Percentiles rank a stretch among this genome's conserved stretches.
phyloP scores from a whole-genome alignment of 1,140 invertebrate genomes.

The Arion vulgaris region DNA sequence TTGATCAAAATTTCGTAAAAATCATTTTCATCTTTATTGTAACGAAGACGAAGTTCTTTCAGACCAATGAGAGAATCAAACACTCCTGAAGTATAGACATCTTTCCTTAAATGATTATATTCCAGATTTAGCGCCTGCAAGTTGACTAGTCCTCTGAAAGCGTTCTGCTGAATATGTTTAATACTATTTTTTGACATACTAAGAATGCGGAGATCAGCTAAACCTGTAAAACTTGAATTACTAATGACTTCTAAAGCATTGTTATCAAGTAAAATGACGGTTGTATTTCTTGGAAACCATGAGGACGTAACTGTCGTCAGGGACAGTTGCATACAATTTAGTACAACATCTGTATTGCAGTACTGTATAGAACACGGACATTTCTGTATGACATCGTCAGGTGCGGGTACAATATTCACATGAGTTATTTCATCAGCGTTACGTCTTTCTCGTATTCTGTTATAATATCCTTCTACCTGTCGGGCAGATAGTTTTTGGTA shows the following conservation, averaged over 20 bases:
- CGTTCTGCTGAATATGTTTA: background rate
- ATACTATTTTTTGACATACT: background rate
- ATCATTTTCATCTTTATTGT: too few species aligned
- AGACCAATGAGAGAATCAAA: background rate
- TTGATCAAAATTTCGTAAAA: background rate
- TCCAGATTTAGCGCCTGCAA: background rate
- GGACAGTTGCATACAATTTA: background rate
- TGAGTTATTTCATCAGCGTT: background rate
- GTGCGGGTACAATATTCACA: background rate
- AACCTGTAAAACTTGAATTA: background rate
- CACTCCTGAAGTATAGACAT: background rate
- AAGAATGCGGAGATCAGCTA: background rate
- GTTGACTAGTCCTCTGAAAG: constrained; percentile 3
- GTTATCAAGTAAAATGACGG: background rate
- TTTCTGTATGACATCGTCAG: background rate
- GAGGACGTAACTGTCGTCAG: background rate
- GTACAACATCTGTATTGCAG: background rate
- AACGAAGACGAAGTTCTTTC: background rate
- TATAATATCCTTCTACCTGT: background rate
- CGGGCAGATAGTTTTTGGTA: background rate
- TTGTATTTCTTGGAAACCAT: constrained; percentile 5
- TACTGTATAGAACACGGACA: background rate
- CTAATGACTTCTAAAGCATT: background rate
- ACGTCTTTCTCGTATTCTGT: background rate
- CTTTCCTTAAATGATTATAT: background rate